Evolutionary conservation across 2,113 vertebrate species (phyloP), one percentile per base, ranked within the genome.

Genomic region (Oreocharis arfaki): DNA sequence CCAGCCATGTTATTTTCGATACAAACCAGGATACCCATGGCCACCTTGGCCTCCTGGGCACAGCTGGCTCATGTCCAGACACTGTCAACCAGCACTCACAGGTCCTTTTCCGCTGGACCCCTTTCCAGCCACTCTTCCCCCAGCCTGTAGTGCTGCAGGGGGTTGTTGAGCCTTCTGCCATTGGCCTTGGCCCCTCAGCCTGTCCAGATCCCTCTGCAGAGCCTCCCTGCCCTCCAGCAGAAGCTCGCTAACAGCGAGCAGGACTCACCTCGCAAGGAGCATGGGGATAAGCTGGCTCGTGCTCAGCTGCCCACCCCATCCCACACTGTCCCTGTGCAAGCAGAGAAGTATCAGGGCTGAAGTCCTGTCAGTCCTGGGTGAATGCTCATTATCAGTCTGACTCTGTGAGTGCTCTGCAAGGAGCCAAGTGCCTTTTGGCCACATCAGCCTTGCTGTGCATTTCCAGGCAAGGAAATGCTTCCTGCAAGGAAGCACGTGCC

Each of bases 221-320:
- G n/a, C 28, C 39, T 46, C 39, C 39, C 74, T 69, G n/a, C 16
- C 41, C 47, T 63, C 47, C 84, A 41, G 35, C n/a, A 87, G 65
- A 15, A 49, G 49, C 42, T 78, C 17, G 28, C 4, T n/a, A 24
- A 42, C 33, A 64, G 21, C n/a, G 41, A 39, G 41, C 35, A 52
- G n/a, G 67, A 27, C 30, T 79, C 9, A 1, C 44, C 59, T 73
- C 1, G 0, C 4, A 12, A 50, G 20, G 10, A 55, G 0, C 1
- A 1, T 26, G 33, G 57, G 53, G 8, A 55, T 1, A 3, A 39
- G 69, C 61, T 64, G 49, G 60, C 32, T 70, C 37, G 3, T 7
- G 55, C 37, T 60, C 20, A 24, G 46, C 37, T 70, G 55, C 80
- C 55, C 55, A 10, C 37, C 37, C 19, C 46, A 30, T 20, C 46